Base-by-base conservation (phyloP, 2,113 vertebrate genomes). In the Tupaia chinensis region DNA sequence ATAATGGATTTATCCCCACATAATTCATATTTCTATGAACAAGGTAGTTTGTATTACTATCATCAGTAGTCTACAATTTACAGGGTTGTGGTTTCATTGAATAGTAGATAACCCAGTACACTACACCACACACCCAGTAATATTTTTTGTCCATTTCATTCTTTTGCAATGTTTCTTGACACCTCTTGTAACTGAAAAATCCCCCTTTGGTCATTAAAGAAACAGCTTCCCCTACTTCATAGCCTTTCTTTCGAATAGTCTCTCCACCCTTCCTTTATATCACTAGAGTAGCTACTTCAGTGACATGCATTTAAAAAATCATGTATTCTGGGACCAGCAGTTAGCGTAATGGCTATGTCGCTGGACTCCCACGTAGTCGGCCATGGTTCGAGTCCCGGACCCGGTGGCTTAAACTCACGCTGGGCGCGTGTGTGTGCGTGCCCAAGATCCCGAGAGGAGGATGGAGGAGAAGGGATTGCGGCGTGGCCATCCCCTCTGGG, bases 171-270 rank as follows among this genome's bases (percentile, higher is more conserved):
- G 70, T 87, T 96, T 92, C 34, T 32, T 80, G 76, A 90, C 10
- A 61, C 22, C n/a, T 78, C 9, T 84, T 87, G 44, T 9, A 74
- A 87, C 29, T 56, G 56, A 91, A 78, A 86, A 29, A 20, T 87
- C 78, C 65, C 72, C 60, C 44, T 93, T 82, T 68, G 54, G 44
- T 95, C 63, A 23, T 93, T 72, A 93, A 56, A 80, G 25, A 70
- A 70, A 82, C 22, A 23, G 16, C 4, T 54, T 73, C 25, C 23
- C 23, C 12, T 17, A 9, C 32, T 69, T 7, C 23, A 7, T 5
- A 81, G 32, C 20, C 8, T 56, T 66, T 66, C 84, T 7, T 84
- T 2, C 2, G 25, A 27, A 44, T 3, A 19, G 32, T 54, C 23
- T 76, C 61, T 22, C 13, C 2, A 12, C 29, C 60, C 27, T 56